Conservation (phyloP, 1,140 invertebrate species). For the Scaptodrosophila lebanonensis region DNA sequence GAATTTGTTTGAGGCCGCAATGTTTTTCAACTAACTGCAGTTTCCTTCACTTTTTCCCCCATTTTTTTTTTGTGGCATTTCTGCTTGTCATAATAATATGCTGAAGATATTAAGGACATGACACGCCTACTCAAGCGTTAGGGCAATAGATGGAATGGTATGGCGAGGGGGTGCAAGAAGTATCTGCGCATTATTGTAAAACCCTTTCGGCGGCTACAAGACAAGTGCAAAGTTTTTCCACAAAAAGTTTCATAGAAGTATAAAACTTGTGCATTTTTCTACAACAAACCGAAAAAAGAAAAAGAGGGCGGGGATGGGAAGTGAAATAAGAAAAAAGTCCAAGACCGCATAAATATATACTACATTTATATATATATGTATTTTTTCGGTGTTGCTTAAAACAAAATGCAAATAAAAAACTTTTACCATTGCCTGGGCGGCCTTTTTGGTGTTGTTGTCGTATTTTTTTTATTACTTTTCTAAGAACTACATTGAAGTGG, state of each 20-base stretch:
- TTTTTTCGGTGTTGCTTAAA: slow-evolving; percentile 43
- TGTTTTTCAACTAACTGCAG: no score
- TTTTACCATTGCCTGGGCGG: slow-evolving; percentile 33
- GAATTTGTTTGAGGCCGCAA: no score
- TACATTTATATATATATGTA: slow-evolving; percentile 2
- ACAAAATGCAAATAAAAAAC: slow-evolving; percentile 72
- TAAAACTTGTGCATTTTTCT: slow-evolving; percentile 72
- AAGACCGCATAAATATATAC: slow-evolving; percentile 14
- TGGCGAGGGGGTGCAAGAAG: slow-evolving; percentile 31
- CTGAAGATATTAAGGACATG: slow-evolving; percentile 59
- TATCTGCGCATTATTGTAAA: slow-evolving; percentile 72
- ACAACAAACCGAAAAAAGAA: slow-evolving; percentile 49
- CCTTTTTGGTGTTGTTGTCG: slow-evolving; percentile 23
- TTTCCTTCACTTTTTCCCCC: no score
- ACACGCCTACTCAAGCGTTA: slow-evolving; percentile 23
- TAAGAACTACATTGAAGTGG: slow-evolving; percentile 44
- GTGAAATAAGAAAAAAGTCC: background rate
- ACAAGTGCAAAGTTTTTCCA: slow-evolving; percentile 69
- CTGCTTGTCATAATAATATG: slow-evolving; percentile 46
- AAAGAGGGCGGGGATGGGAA: slow-evolving; percentile 14
- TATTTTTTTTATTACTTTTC: slow-evolving; percentile 34
- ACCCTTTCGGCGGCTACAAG: slow-evolving; percentile 64
- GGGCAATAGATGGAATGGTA: background rate
- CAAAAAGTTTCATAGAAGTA: slow-evolving; percentile 67
- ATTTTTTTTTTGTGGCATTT: no score